These are phyloP conservation scores for Kryptolebias ocellatus DNA, from an alignment of 2,797 vertebrate genomes.

Conservation along the genomic window DNA sequence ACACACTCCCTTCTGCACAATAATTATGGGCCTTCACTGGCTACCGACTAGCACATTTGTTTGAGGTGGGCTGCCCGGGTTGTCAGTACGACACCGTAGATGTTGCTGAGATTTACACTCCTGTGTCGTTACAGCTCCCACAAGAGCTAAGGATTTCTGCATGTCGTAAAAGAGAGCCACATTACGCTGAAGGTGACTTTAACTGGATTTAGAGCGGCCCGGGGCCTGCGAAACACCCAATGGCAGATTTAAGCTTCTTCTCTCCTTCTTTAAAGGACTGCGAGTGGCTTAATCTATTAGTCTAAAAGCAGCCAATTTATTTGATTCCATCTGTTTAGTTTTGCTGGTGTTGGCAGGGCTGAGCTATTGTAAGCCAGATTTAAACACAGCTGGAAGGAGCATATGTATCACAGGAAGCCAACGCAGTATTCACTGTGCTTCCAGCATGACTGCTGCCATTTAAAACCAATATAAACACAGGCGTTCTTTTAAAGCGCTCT, in stretches of 20 bases:
- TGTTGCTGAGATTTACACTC: conserved; percentile 82
- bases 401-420: conserved; percentile 56
- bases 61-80: conserved; percentile 72
- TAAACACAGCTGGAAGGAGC: conserved; percentile 80
- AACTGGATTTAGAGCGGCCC: conserved; percentile 82
- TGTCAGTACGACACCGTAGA: conserved; percentile 78
- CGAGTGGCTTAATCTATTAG: conserved; percentile 81
- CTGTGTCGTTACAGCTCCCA: conserved; percentile 72
- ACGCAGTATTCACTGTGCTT: conserved; percentile 51
- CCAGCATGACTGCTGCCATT: conserved; percentile 65
- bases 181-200: conserved; percentile 88
- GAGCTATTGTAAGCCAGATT: conserved; percentile 80
- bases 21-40: conserved; percentile 73
- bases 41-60: conserved; percentile 68
- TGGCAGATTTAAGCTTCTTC: conserved; percentile 82
- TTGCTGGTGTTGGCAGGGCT: conserved; percentile 72
- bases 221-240: conserved; percentile 63
- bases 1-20: conserved; percentile 60
- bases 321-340: conserved; percentile 84
- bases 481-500: conserved; percentile 16
- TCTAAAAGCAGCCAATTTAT: conserved; percentile 84
- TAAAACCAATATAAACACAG: conserved; percentile 41
- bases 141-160: conserved; percentile 76
- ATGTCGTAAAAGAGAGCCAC: conserved; percentile 80
- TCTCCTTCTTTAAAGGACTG: conserved; percentile 75